phyloP scores from a whole-genome alignment of 2,797 vertebrate genomes.

The Lacerta viridis region DNA sequence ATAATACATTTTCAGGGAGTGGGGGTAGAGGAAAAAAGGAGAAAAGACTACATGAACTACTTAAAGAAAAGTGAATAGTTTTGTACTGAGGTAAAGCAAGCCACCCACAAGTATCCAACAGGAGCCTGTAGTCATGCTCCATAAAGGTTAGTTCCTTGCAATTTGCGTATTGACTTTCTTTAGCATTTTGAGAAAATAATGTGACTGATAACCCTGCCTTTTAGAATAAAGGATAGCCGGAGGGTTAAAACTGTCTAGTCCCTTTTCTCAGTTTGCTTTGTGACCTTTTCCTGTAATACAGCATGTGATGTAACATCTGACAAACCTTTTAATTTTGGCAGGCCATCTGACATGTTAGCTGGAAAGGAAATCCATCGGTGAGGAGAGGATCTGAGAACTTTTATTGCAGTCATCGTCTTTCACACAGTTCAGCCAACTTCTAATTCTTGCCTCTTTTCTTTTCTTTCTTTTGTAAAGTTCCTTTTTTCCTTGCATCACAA shows the following conservation, averaged over 20 bases:
- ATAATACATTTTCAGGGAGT: conserved; percentile 6
- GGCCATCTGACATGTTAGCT: conserved; percentile 61
- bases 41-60: conserved; percentile 25
- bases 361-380: conserved; percentile 59
- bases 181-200: conserved; percentile 65
- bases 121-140: conserved; percentile 41
- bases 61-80: conserved; percentile 47
- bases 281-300: conserved; percentile 74
- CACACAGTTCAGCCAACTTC: conserved; percentile 47
- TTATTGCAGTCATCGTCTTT: conserved; percentile 44
- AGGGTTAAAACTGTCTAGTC: conserved; percentile 86
- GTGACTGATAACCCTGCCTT: conserved; percentile 82
- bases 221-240: conserved; percentile 86
- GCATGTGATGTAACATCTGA: conserved; percentile 63
- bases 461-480: conserved; percentile 30
- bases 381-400: conserved; percentile 61
- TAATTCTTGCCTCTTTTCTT: neutral
- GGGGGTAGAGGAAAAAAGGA: neutral
- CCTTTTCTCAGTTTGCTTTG: conserved; percentile 84
- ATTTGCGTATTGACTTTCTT: conserved; percentile 60
- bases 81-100: conserved; percentile 35
- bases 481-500: conserved; percentile 35
- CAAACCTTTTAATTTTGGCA: conserved; percentile 71
- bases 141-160: conserved; percentile 62
- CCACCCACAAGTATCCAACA: conserved; percentile 32